phyloP scores from a whole-genome alignment of 53 echinoderm and acorn worm genomes.

The Temnopleurus reevesii region DNA sequence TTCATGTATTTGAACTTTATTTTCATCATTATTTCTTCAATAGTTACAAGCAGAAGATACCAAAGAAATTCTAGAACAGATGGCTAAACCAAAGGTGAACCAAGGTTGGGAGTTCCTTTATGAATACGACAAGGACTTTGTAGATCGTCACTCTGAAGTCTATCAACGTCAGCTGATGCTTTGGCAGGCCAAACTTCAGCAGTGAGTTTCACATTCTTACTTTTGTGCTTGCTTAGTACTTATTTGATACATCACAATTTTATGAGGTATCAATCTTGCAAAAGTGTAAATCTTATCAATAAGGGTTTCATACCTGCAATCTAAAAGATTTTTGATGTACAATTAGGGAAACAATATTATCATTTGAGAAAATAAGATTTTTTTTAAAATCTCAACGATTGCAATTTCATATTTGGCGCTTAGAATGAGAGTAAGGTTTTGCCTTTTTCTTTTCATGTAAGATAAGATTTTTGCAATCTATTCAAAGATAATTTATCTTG shows the following conservation, averaged over 20 bases:
- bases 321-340: background rate
- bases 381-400: too few species aligned
- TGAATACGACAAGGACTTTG: conserved; percentile 81
- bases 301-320: too few species aligned
- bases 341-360: background rate
- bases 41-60: conserved; percentile 79
- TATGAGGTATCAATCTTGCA: too few species aligned
- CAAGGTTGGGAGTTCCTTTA: conserved; percentile 90
- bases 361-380: background rate
- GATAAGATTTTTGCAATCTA: too few species aligned
- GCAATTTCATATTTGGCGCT: too few species aligned
- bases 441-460: too few species aligned
- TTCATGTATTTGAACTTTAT: too few species aligned
- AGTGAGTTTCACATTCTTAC: conserved; percentile 69
- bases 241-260: background rate
- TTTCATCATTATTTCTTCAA: background rate
- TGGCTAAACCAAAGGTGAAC: conserved; percentile 86
- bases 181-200: conserved; percentile 87
- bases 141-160: conserved; percentile 73
- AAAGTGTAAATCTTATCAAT: too few species aligned
- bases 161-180: conserved; percentile 87
- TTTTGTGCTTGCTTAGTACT: background rate
- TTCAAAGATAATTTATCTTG: too few species aligned
- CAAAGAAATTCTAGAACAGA: conserved; percentile 94
- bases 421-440: too few species aligned